Conservation (phyloP, 2,113 vertebrate genomes). For the Phylloscopus trochiloides region DNA sequence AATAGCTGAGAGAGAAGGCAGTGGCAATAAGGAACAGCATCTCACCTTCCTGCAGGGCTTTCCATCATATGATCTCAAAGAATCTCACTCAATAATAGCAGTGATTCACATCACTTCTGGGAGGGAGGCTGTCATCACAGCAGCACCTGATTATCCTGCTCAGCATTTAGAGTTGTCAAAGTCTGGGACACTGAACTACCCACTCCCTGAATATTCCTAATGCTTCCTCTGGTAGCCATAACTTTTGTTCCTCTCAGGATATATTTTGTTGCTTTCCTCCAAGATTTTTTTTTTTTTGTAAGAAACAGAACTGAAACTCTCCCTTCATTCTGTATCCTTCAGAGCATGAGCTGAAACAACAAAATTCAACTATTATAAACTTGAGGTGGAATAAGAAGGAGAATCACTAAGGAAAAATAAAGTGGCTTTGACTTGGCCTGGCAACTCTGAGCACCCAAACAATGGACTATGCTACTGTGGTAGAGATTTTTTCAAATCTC, state of each 20-base stretch:
- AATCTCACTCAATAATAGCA: not conserved
- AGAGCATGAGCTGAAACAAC: not conserved
- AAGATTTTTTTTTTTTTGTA: not conserved
- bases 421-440: not conserved
- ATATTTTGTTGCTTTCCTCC: no score
- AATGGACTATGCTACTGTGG: not conserved
- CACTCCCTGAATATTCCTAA: not conserved
- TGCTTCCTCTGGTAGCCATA: not conserved
- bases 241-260: not conserved
- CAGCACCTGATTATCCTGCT: not conserved
- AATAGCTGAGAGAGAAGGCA: not conserved
- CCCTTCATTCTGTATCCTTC: fast-evolving
- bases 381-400: not conserved
- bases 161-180: not conserved
- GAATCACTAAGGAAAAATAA: not conserved
- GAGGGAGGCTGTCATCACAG: not conserved
- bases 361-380: not conserved
- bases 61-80: not conserved
- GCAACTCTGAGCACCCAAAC: not conserved
- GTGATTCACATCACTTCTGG: not conserved
- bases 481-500: not conserved
- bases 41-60: conserved; percentile 16
- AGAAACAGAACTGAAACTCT: not conserved
- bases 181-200: not conserved
- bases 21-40: not conserved